Percentiles rank a stretch among this genome's conserved stretches.
phyloP scores from a whole-genome alignment of 37 sponge, comb jelly and placozoan species.

The Petrosia ficiformis region DNA sequence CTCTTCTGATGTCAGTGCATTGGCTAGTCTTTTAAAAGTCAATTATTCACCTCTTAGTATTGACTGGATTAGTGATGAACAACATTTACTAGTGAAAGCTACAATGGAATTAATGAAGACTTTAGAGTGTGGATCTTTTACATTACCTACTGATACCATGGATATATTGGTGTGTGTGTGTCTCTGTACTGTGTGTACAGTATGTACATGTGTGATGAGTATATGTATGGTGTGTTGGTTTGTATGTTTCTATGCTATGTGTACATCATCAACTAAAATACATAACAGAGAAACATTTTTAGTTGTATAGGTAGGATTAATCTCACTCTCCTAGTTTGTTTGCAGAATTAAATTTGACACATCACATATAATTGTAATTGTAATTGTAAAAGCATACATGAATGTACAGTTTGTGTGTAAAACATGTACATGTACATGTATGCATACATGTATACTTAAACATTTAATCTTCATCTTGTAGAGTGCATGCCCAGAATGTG shows the following conservation, averaged over 20 bases:
- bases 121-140: background rate
- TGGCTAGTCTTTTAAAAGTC: background rate
- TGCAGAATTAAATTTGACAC: too few species aligned
- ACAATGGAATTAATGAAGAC: background rate
- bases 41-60: background rate
- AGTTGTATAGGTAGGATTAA: too few species aligned
- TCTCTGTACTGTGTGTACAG: too few species aligned
- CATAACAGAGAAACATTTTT: too few species aligned
- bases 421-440: conserved; percentile 4
- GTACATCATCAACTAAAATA: too few species aligned
- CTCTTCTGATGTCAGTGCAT: background rate
- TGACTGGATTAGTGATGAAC: background rate
- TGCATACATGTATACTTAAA: background rate
- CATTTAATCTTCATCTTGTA: background rate
- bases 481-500: background rate
- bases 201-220: too few species aligned
- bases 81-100: background rate
- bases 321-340: too few species aligned
- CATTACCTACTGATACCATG: background rate
- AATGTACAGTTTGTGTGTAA: too few species aligned
- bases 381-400: too few species aligned
- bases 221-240: too few species aligned
- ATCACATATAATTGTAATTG: too few species aligned
- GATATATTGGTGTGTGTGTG: background rate
- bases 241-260: too few species aligned